Base-by-base conservation (phyloP, 2,888 invertebrate species). In the Hoplodrina blanda region DNA sequence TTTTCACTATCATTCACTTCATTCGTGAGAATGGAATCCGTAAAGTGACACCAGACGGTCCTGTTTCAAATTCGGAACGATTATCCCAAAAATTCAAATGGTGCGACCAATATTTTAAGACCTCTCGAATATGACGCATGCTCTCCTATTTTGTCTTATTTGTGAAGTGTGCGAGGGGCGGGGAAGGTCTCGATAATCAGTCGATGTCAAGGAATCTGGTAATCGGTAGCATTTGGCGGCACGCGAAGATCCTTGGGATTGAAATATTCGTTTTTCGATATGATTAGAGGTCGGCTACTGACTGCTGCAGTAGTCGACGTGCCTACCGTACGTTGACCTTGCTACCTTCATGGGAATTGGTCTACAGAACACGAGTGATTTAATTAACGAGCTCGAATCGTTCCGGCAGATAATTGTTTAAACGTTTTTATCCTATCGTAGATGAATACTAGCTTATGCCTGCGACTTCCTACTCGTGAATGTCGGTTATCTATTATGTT, bases 191-290 rank as follows among this genome's bases (percentile, higher is more conserved):
- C 67, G 8, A 19, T 74, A 62, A 52, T 52, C 57, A 69, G 85
- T 73, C 54, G 37, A 13, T 75, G 84, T 88, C 87, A 87, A 87
- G 89, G 93, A 91, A 94, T 94, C 89, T 85, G 83, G 85, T 92
- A 93, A 94, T 92, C 92, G 90, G 91, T 90, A 91, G 91, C 91
- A 84, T 87, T 87, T 85, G 86, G 88, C 88, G 88, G 88, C 89
- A 89, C 89, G 90, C 89, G 84, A 88, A 82, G 81, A 87, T 87
- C 84, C 76, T 86, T 87, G 69, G 69, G 67, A 76, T 70, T 83
- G 71, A 74, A 73, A 49, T 64, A 74, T 75, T 78, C 69, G 62
- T 73, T 81, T 81, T 84, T 76, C 52, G 50, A 71, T 69, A 63
- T 81, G 73, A 85, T 85, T 81, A 76, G 75, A 81, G 76, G 71